Evolutionary conservation across 2,797 vertebrate species (phyloP).

Genomic region (Clarias platycephalus): DNA sequence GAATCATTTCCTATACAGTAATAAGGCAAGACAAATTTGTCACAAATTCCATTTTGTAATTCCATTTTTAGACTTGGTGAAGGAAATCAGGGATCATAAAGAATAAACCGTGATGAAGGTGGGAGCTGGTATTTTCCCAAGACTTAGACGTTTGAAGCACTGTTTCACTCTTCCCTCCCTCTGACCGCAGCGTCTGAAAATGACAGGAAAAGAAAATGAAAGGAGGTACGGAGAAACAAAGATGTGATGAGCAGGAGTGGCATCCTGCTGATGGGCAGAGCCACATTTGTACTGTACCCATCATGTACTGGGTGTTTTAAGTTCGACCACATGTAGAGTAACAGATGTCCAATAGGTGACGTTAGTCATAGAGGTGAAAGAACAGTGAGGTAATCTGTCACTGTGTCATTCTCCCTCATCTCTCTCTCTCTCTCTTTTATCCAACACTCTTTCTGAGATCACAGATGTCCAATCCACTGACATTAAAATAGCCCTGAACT

Average conservation of each 20-base stretch:
- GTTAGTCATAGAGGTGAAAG: constrained; percentile 14
- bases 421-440: constrained; percentile 41
- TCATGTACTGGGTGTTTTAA: constrained; percentile 28
- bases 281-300: constrained; percentile 35
- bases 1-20: neutral
- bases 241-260: neutral
- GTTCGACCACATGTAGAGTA: neutral
- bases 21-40: neutral
- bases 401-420: constrained; percentile 46
- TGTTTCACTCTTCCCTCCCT: neutral
- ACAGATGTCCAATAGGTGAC: neutral
- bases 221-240: constrained; percentile 1
- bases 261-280: constrained; percentile 7
- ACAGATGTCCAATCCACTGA: constrained; percentile 33
- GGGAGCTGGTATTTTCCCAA: neutral
- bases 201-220: constrained; percentile 36
- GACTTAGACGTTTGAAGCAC: neutral
- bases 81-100: neutral
- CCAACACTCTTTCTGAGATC: constrained; percentile 30
- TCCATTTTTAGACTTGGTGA: neutral
- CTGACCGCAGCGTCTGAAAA: constrained; percentile 12
- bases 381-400: constrained; percentile 40
- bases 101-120: constrained; percentile 7
- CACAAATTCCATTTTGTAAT: neutral
- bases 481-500: constrained; percentile 31